phyloP scores from a whole-genome alignment of 2,797 vertebrate genomes.

The Sparus aurata region DNA sequence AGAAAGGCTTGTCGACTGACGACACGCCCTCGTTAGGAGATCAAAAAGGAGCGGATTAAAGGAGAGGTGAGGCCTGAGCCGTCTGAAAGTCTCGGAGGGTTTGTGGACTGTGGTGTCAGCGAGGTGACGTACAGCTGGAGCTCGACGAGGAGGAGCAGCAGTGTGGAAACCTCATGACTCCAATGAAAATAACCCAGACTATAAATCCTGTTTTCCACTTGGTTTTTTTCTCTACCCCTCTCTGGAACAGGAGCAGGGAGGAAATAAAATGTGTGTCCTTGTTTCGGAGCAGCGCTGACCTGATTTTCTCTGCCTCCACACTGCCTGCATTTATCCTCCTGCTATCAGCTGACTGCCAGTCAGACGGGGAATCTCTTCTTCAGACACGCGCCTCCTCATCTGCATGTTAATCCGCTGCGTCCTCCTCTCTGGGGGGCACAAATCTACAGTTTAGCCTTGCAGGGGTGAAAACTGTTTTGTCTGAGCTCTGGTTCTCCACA shows the following conservation, averaged over 20 bases:
- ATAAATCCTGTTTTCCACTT: constrained; percentile 63
- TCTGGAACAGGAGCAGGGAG: constrained; percentile 27
- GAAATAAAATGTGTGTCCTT: constrained; percentile 54
- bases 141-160: constrained; percentile 48
- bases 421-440: constrained; percentile 8
- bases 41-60: not conserved
- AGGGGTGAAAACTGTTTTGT: constrained; percentile 11
- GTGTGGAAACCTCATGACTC: constrained; percentile 66
- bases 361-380: constrained; percentile 35
- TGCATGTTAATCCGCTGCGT: constrained; percentile 24
- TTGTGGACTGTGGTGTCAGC: constrained; percentile 24
- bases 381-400: constrained; percentile 10
- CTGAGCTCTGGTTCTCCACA: constrained; percentile 9
- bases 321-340: constrained; percentile 39
- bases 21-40: not conserved
- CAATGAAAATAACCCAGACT: constrained; percentile 62
- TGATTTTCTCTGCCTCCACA: constrained; percentile 47
- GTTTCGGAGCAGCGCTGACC: constrained; percentile 53
- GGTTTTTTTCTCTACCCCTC: not conserved
- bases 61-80: not conserved
- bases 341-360: constrained; percentile 58
- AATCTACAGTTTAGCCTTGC: not conserved
- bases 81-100: constrained; percentile 4
- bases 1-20: not conserved
- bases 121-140: constrained; percentile 41